A percentile compares a stretch with the other conserved stretches of the same genome.
These are phyloP conservation scores for Lineus longissimus DNA, from an alignment of 1,140 invertebrate species.

Conservation along the genomic window DNA sequence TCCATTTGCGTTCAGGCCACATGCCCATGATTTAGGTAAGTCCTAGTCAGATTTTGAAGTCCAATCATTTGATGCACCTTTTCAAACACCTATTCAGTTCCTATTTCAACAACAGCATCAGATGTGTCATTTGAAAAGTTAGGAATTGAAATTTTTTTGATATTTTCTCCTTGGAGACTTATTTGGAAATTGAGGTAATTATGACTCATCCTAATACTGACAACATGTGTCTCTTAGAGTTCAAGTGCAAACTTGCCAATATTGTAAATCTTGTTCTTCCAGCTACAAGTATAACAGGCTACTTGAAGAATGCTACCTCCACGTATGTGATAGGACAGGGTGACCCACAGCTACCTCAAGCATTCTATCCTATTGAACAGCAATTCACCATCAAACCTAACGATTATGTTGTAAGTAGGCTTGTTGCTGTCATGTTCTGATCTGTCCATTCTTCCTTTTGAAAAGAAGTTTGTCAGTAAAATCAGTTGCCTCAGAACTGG, in stretches of 20 bases:
- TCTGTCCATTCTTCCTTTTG: too few species aligned
- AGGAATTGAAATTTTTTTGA: neutral
- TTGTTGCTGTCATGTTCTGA: too few species aligned
- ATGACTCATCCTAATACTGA: too few species aligned
- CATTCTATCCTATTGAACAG: conserved; percentile 87
- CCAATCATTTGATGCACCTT: neutral
- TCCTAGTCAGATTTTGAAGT: conserved; percentile 37
- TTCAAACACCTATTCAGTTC: too few species aligned
- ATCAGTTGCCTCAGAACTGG: too few species aligned
- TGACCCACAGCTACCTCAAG: conserved; percentile 74
- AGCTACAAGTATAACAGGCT: conserved; percentile 83
- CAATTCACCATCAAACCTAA: conserved; percentile 59
- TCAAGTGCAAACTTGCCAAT: neutral
- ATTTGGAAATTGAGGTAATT: too few species aligned
- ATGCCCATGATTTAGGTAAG: conserved; percentile 82
- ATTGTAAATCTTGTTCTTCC: conserved; percentile 24
- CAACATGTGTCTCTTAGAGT: too few species aligned
- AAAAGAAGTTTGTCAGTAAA: too few species aligned
- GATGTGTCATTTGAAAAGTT: neutral
- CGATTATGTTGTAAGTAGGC: conserved; percentile 67
- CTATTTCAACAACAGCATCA: too few species aligned
- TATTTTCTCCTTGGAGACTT: too few species aligned
- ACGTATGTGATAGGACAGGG: conserved; percentile 77
- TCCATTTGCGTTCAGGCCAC: conserved; percentile 92
- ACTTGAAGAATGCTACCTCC: conserved; percentile 54